phyloP scores from a whole-genome alignment of 2,888 invertebrate genomes.

The Amiota minor region DNA sequence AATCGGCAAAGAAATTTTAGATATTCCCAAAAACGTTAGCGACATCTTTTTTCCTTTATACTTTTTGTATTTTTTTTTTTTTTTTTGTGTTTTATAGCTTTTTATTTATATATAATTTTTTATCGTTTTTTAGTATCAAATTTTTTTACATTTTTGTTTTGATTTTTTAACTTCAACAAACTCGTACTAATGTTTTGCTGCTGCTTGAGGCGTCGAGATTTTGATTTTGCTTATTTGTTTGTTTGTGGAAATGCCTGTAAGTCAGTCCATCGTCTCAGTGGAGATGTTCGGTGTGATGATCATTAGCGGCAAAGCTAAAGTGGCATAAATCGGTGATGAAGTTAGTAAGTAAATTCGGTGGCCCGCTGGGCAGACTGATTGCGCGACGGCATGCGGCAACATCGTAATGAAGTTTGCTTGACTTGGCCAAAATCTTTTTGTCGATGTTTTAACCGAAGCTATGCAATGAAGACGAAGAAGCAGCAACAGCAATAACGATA shows the following conservation, averaged over 20 bases:
- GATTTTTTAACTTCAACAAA: constrained; percentile 50
- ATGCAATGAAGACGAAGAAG: constrained; percentile 3
- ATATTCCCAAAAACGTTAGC: constrained; percentile 57
- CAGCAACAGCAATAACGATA: neutral
- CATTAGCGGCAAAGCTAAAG: constrained; percentile 39
- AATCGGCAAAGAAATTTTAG: constrained; percentile 58
- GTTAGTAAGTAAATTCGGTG: constrained; percentile 3
- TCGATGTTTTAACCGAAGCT: constrained; percentile 40
- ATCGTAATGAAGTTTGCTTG: constrained; percentile 46
- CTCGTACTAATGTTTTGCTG: constrained; percentile 1
- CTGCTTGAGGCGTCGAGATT: constrained; percentile 30
- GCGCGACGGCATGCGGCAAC: constrained; percentile 34
- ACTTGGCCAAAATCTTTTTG: constrained; percentile 52
- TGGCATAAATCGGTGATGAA: constrained; percentile 25
- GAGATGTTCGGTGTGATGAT: constrained; percentile 42
- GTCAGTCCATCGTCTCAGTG: constrained; percentile 10
- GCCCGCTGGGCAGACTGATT: neutral
- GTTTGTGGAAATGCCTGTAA: constrained; percentile 8
- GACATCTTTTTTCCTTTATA: constrained; percentile 56
- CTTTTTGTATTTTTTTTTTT: constrained; percentile 35
- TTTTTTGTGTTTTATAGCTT: constrained; percentile 50
- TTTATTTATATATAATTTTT: constrained; percentile 33
- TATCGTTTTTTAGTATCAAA: too few relatives aligned
- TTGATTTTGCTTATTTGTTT: constrained; percentile 36
- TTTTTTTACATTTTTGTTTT: constrained; percentile 29